Percentiles rank a stretch among this genome's conserved stretches.
These are phyloP conservation scores for Progne subis DNA, from an alignment of 2,113 vertebrate species.

Conservation along the genomic window DNA sequence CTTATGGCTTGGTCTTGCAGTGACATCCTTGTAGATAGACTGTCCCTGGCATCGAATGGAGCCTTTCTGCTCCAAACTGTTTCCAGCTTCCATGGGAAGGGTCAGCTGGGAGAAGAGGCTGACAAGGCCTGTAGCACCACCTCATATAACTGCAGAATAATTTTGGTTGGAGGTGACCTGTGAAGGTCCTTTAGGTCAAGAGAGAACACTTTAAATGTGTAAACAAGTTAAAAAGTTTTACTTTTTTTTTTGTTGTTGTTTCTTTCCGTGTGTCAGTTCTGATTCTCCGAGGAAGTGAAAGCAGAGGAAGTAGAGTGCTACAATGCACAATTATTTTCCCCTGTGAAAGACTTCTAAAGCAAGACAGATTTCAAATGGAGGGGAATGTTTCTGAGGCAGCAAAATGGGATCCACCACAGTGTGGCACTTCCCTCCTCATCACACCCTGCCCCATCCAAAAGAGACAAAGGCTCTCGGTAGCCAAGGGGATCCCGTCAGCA, in stretches of 20 bases:
- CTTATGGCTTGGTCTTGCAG: not conserved
- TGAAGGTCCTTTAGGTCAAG: not conserved
- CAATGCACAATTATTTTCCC: not conserved
- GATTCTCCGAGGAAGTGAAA: not conserved
- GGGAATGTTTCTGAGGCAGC: not conserved
- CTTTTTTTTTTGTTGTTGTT: not conserved
- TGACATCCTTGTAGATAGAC: not conserved
- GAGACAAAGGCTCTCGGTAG: fast-evolving
- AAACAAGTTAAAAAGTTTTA: not conserved
- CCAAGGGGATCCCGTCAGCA: not conserved
- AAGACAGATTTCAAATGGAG: not conserved
- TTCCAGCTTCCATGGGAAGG: not conserved
- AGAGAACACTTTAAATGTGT: not conserved
- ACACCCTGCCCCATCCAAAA: not conserved
- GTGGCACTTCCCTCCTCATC: too few species aligned
- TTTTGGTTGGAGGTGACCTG: not conserved
- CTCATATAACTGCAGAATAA: not conserved
- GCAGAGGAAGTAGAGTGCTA: not conserved
- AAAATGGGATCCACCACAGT: not conserved
- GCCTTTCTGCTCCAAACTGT: not conserved
- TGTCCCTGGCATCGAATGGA: fast-evolving
- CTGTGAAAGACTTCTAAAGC: not conserved
- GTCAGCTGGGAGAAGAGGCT: not conserved
- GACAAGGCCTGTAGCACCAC: not conserved
- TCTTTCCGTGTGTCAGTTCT: not conserved